A percentile compares a stretch with the other conserved stretches of the same genome.
These are phyloP conservation scores for Telmatochromis brichardi DNA, from an alignment of 2,113 vertebrate species.

Conservation along the genomic window DNA sequence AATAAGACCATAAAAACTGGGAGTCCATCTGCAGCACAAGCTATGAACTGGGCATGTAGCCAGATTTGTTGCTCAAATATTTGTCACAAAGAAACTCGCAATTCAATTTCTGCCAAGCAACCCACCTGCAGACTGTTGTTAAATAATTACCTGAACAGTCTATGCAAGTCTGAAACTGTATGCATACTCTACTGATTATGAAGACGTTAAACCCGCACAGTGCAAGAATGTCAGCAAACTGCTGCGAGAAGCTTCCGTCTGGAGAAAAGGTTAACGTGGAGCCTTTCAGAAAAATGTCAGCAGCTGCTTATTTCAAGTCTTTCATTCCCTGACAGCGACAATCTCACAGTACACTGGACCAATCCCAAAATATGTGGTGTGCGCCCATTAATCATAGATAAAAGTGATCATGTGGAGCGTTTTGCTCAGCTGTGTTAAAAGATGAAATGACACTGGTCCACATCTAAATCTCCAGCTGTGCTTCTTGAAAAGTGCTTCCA, in stretches of 20 bases:
- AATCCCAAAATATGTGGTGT: not conserved
- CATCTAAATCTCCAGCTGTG: not conserved
- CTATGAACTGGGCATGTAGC: not conserved
- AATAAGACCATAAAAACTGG: not conserved
- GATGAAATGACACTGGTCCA: not conserved
- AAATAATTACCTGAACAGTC: not conserved
- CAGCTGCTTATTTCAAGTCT: not conserved
- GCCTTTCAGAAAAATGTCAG: not conserved
- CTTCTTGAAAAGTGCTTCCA: not conserved
- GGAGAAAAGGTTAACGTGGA: not conserved
- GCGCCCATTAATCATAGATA: not conserved
- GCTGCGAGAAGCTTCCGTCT: not conserved
- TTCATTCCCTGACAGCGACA: not conserved
- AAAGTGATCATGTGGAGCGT: not conserved
- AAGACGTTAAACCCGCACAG: not conserved
- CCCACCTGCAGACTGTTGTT: not conserved
- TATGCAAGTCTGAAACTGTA: not conserved
- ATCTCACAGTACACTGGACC: not conserved
- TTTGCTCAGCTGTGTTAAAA: not conserved
- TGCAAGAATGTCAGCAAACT: not conserved
- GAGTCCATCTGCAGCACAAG: not conserved
- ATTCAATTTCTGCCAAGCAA: not conserved
- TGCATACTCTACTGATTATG: not conserved
- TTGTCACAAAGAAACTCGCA: not conserved
- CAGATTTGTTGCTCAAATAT: not conserved